Conservation (phyloP, 2,888 invertebrate genomes). For the Aphodius sticticus region DNA sequence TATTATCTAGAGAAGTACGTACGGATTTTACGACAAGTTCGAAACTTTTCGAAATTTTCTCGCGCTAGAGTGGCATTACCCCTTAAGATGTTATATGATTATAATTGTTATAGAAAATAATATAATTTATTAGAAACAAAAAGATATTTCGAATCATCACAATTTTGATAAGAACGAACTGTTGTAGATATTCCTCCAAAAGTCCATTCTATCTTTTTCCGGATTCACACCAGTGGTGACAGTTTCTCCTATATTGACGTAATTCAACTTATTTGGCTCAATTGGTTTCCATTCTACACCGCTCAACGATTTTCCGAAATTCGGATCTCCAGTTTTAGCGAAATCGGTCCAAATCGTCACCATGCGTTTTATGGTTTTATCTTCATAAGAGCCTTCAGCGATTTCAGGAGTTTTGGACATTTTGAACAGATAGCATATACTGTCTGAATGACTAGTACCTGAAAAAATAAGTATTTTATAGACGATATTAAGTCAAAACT, state of each 20-base stretch:
- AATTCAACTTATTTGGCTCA: slow-evolving; percentile 38
- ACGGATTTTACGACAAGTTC: too few relatives aligned
- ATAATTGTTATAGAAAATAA: too few relatives aligned
- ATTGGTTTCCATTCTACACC: slow-evolving; percentile 43
- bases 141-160: not conserved
- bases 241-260: slow-evolving; percentile 42
- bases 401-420: slow-evolving; percentile 42
- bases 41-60: too few relatives aligned
- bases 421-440: slow-evolving; percentile 48
- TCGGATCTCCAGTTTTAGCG: slow-evolving; percentile 45
- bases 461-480: slow-evolving; percentile 19
- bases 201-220: slow-evolving; percentile 42
- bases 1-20: too few relatives aligned
- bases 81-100: too few relatives aligned
- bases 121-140: not conserved
- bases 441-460: slow-evolving; percentile 47
- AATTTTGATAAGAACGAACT: slow-evolving; percentile 9
- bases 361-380: slow-evolving; percentile 44
- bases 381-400: slow-evolving; percentile 46
- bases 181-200: slow-evolving; percentile 43
- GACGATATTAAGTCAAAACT: slow-evolving; percentile 35
- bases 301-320: slow-evolving; percentile 25
- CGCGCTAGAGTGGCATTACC: too few relatives aligned
- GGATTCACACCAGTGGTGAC: slow-evolving; percentile 37
- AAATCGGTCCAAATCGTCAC: slow-evolving; percentile 52